Evolutionary conservation across 2,797 vertebrate genomes (phyloP), one percentile per base, ranked within the genome.

Genomic region (Chaetodon trifasciatus): DNA sequence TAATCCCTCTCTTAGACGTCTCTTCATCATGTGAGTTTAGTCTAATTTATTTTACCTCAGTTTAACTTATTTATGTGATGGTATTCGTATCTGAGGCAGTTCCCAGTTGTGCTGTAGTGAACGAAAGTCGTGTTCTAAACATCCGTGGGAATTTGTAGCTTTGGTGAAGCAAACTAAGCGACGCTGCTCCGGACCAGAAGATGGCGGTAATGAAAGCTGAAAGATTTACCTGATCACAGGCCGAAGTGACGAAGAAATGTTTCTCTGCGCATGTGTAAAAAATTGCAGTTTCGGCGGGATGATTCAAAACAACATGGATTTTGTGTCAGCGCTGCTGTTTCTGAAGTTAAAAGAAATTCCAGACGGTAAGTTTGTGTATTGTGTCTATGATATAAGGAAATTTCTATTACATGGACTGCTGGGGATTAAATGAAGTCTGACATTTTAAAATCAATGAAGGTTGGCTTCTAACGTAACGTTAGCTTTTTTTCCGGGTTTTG

Each of bases 281-380:
- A 1, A 2, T 3, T 44, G 8, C 2, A 8, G 8, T 61, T 92
- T 74, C 69, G 84, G 95, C 96, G 95, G 91, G 91, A 71, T 79
- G 62, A 70, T 94, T 94, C 66, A 89, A 95, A 90, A 63, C 55
- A 92, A 90, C 6, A 96, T 96, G 95, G 94, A 93, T 55, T 44
- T 96, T 2, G 68, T 91, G 1, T 62, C 82, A 0, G 88, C 92
- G 17, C 52, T 96, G n/a, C 81, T 88, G 15, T 91, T 92, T 65
- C 74, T 96, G 2, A 91, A 82, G 32, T 75, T 95, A 75, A 71
- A 85, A 23, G 32, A 89, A 8, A 39, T 95, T 0, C 64, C 94
- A 6, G 2, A 70, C 70, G 95, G 95, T 96, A 90, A 83, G 23
- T 3, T 10, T 1, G 0, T 24, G 23, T 4, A 11, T 46, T 11